Base-by-base conservation (phyloP, 2,888 invertebrate genomes). In the Chrysodeixis includens region DNA sequence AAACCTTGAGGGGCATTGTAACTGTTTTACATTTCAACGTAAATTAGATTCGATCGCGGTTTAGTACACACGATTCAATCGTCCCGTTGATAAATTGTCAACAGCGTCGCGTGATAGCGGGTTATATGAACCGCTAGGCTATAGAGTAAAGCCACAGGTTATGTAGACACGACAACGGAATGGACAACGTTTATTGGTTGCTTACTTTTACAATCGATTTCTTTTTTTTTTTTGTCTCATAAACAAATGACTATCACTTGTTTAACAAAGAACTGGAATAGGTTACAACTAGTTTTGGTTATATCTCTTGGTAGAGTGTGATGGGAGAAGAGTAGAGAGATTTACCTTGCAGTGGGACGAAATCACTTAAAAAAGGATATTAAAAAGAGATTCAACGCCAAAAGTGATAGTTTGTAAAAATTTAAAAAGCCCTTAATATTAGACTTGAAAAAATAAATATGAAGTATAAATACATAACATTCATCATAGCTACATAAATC, bases 1-100 rank as follows among this genome's bases (percentile, higher is more conserved):
- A 4, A 56, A 66, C 75, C 66, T 75, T 75, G 71, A 62, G 35
- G 62, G 57, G 16, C 62, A 59, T 56, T 44, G 60, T 56, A 63
- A 66, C 54, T 56, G n/a, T n/a, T 32, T 63, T 51, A 30, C 6
- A 59, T 64, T 65, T 58, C 61, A 40, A 61, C 49, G 58, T 49
- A 68, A 62, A 68, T 63, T 56, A 56, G 10, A 40, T 74, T 63
- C 44, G 74, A 62, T 62, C 56, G 70, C 5, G 4, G 7, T 5
- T 30, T 10, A 20, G 49, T 32, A 30, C n/a, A 18, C 32, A 20
- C 8, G 46, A 53, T 52, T 59, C 12, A 46, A 61, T 60, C 5
- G 44, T 54, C 54, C 55, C n/a, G 57, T 69, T 56, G 69, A 69
- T 62, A 52, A 62, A 64, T 56, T 60, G 56, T 61, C 54, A 69